phyloP scores from a whole-genome alignment of 2,113 vertebrate genomes.

The Guaruba guarouba region DNA sequence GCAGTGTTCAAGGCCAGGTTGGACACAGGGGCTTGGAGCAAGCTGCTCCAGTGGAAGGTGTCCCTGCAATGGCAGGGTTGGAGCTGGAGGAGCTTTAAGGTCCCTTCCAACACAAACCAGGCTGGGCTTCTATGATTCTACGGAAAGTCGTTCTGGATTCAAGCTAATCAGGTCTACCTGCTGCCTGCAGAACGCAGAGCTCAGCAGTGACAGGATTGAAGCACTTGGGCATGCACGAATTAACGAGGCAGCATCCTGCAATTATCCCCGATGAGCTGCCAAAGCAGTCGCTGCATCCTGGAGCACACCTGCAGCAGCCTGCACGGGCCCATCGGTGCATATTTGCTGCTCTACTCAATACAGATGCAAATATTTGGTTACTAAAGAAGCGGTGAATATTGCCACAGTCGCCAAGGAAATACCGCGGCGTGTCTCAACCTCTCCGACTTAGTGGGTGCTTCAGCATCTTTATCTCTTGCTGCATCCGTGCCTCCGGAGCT shows the following conservation, averaged over 20 bases:
- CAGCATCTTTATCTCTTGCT: background rate
- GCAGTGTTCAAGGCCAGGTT: no score
- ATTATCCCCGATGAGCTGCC: background rate
- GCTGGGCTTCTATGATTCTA: background rate
- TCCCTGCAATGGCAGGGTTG: background rate
- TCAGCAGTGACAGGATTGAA: rapidly evolving
- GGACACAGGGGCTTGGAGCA: no score
- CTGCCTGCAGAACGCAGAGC: background rate
- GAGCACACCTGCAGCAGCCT: background rate
- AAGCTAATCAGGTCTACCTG: background rate
- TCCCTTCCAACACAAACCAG: background rate
- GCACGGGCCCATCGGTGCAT: background rate
- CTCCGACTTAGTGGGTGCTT: background rate
- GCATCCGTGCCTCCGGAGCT: background rate
- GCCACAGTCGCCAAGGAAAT: background rate
- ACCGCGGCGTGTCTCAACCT: rapidly evolving
- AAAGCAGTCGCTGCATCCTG: background rate
- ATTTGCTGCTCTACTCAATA: background rate
- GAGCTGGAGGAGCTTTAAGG: rapidly evolving
- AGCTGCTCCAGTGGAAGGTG: no score
- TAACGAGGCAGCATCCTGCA: background rate
- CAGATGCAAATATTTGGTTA: constrained; percentile 35
- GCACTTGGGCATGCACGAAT: background rate
- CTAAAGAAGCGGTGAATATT: background rate
- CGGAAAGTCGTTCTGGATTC: background rate